A percentile compares a stretch with the other conserved stretches of the same genome.
These are phyloP conservation scores for Argynnis bischoffii DNA, from an alignment of 2,888 invertebrate species.

Conservation along the genomic window DNA sequence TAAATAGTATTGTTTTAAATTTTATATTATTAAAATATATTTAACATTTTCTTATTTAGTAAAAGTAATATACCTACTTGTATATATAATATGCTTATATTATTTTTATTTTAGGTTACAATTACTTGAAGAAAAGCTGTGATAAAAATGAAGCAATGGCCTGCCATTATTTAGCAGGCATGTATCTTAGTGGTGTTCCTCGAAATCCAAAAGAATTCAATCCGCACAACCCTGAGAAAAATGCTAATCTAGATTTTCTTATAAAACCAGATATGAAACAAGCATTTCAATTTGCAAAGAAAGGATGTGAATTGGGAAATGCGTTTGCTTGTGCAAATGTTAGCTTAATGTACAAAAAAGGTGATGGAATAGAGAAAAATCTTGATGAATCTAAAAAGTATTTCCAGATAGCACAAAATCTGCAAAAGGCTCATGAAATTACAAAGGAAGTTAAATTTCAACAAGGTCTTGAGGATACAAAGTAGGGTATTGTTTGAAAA, in stretches of 20 bases:
- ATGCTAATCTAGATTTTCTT: conserved; percentile 75
- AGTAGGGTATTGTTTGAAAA: conserved; percentile 12
- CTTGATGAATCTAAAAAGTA: conserved; percentile 87
- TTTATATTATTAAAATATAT: neutral
- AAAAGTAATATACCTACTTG: neutral
- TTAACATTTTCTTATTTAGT: neutral
- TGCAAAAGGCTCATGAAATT: conserved; percentile 85
- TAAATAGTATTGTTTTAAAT: conserved; percentile 44
- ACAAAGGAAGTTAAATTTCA: conserved; percentile 82
- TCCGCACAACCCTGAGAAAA: conserved; percentile 65
- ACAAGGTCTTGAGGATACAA: conserved; percentile 68
- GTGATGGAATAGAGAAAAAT: conserved; percentile 91
- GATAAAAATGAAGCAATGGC: conserved; percentile 84
- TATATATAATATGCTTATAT: neutral
- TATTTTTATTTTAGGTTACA: conserved; percentile 68
- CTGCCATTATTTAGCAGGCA: conserved; percentile 90
- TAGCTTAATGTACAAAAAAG: conserved; percentile 92
- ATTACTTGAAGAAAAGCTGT: conserved; percentile 83
- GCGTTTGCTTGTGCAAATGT: conserved; percentile 95
- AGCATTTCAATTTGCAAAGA: conserved; percentile 89
- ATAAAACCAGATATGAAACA: conserved; percentile 87
- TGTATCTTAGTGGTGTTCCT: conserved; percentile 89
- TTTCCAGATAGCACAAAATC: conserved; percentile 86
- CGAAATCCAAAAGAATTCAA: conserved; percentile 76
- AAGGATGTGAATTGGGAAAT: conserved; percentile 92